Percentiles rank a stretch among this genome's conserved stretches.
These are phyloP conservation scores for Polymixis flavicincta DNA, from an alignment of 2,888 invertebrate species.

Conservation along the genomic window DNA sequence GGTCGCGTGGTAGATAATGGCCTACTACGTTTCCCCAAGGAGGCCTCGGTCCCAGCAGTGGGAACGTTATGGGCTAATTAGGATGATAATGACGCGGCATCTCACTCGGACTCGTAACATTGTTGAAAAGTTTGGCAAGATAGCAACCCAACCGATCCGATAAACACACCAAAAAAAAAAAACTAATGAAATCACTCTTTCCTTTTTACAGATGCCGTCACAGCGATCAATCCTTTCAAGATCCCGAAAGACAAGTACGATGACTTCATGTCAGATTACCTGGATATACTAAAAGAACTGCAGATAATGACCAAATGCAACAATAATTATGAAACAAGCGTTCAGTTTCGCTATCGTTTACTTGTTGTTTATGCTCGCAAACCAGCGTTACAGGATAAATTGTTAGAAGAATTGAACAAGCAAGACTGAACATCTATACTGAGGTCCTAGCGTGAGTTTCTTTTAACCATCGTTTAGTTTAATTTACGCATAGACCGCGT, in stretches of 20 bases:
- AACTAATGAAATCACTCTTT: neutral
- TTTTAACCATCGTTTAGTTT: too few relatives aligned
- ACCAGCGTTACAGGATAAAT: constrained; percentile 44
- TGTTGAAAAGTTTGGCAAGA: neutral
- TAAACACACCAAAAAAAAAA: neutral
- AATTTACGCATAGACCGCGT: too few relatives aligned
- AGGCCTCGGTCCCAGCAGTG: too few relatives aligned
- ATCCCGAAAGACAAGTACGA: constrained; percentile 71
- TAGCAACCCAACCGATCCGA: neutral
- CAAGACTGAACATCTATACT: constrained; percentile 15
- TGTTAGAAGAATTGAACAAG: constrained; percentile 25
- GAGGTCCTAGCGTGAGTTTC: too few relatives aligned
- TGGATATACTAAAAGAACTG: constrained; percentile 86
- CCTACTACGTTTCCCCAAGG: too few relatives aligned
- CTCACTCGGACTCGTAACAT: neutral
- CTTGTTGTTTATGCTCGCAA: constrained; percentile 52
- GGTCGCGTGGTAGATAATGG: too few relatives aligned
- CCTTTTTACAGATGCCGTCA: constrained; percentile 90
- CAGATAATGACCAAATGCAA: constrained; percentile 72
- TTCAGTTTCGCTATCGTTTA: constrained; percentile 45
- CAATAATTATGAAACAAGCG: constrained; percentile 39
- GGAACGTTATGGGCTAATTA: too few relatives aligned
- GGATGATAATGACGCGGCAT: neutral
- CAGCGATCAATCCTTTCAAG: constrained; percentile 84
- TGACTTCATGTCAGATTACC: constrained; percentile 83